phyloP scores from a whole-genome alignment of 2,888 invertebrate species.

The Calliopum simillimum region DNA sequence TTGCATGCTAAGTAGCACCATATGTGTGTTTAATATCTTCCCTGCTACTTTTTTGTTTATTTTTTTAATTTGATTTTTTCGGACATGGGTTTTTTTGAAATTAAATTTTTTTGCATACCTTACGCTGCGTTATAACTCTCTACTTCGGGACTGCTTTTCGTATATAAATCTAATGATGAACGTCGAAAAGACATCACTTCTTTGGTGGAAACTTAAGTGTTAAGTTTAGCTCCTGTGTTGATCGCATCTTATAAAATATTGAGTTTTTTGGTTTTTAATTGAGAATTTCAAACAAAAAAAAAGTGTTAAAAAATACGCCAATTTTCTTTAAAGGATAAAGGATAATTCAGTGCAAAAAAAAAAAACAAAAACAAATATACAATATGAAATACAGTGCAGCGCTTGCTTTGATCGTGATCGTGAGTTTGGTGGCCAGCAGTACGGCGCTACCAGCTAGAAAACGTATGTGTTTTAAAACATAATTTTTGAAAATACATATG shows the following conservation, averaged over 20 bases:
- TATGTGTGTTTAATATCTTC: not conserved
- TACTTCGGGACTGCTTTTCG: slow-evolving; percentile 53
- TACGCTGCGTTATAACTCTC: slow-evolving; percentile 22
- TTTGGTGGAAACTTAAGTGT: slow-evolving; percentile 68
- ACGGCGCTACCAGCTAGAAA: slow-evolving; percentile 61
- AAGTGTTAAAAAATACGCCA: slow-evolving; percentile 15
- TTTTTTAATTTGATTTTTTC: not conserved
- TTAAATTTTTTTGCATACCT: too few relatives aligned
- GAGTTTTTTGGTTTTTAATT: not conserved
- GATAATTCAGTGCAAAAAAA: slow-evolving; percentile 7
- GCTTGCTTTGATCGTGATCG: slow-evolving; percentile 56
- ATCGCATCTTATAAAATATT: slow-evolving; percentile 47
- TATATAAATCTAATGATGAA: slow-evolving; percentile 67
- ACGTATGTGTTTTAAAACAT: slow-evolving; percentile 55
- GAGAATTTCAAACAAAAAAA: not conserved
- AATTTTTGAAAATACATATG: not conserved
- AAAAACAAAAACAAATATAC: not conserved
- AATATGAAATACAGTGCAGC: slow-evolving; percentile 59
- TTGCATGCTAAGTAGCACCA: slow-evolving; percentile 55
- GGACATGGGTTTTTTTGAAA: too few relatives aligned
- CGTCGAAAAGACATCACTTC: slow-evolving; percentile 64
- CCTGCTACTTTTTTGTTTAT: not conserved
- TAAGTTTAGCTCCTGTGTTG: slow-evolving; percentile 67
- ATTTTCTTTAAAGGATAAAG: slow-evolving; percentile 44
- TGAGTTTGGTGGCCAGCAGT: slow-evolving; percentile 56